Evolutionary conservation across 1,140 invertebrate genomes (phyloP).

Genomic region (Battus philenor): DNA sequence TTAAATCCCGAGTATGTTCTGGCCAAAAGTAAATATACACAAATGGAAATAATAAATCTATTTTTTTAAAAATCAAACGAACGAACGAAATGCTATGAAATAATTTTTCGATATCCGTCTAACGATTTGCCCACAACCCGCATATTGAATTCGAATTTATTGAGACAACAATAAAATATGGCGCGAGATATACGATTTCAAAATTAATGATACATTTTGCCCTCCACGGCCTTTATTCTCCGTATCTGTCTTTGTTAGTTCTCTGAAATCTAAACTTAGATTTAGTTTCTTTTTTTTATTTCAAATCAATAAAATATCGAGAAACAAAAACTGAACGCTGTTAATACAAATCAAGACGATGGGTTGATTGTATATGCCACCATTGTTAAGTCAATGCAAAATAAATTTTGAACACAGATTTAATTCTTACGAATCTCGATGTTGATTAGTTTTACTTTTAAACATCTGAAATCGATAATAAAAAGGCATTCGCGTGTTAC

Average conservation of each 20-base stretch:
- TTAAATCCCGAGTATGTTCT: too few species aligned
- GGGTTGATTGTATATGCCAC: background rate
- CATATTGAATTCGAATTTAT: conserved; percentile 32
- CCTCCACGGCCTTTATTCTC: conserved; percentile 30
- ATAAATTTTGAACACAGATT: too few species aligned
- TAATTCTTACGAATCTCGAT: too few species aligned
- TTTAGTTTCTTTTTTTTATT: conserved; percentile 5
- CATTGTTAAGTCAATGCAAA: conserved; percentile 4
- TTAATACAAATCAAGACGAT: conserved; percentile 7
- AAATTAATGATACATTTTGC: conserved; percentile 35
- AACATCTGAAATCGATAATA: too few species aligned
- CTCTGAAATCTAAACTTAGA: conserved; percentile 25
- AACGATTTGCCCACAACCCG: conserved; percentile 18
- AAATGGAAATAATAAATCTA: too few species aligned
- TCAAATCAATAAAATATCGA: conserved; percentile 10
- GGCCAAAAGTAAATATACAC: too few species aligned
- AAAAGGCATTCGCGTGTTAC: too few species aligned
- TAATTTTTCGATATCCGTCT: conserved; percentile 24
- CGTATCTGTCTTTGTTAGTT: conserved; percentile 32
- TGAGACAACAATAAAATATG: conserved; percentile 47
- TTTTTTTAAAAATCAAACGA: too few species aligned
- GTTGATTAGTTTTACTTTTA: too few species aligned
- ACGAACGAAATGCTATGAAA: too few species aligned
- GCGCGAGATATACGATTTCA: conserved; percentile 26
- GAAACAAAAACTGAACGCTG: conserved; percentile 7